phyloP scores from a whole-genome alignment of 2,797 vertebrate species.

The Thamnophis elegans region DNA sequence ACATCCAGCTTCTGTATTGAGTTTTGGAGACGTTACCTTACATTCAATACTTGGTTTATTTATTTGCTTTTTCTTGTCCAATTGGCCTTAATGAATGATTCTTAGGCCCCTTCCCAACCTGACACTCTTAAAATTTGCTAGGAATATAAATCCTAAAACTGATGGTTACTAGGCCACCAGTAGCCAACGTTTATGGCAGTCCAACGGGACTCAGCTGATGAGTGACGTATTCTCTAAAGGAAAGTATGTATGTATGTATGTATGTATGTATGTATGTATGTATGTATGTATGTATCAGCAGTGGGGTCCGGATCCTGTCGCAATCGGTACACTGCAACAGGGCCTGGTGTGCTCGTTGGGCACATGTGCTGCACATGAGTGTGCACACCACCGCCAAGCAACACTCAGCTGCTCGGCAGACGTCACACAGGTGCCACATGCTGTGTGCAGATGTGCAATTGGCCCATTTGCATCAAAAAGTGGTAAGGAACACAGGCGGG shows the following conservation, averaged over 20 bases:
- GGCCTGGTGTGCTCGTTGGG: no score
- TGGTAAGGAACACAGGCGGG: no score
- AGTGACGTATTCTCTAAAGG: neutral
- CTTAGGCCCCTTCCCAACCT: neutral
- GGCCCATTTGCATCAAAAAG: no score
- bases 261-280: neutral
- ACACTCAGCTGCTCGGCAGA: no score
- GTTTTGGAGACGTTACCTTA: neutral
- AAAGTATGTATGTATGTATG: neutral
- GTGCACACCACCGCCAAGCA: no score
- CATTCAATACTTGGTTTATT: neutral
- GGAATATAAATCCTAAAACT: neutral
- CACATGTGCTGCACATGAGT: no score
- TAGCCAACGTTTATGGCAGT: neutral
- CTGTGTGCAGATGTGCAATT: no score
- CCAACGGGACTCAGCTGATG: neutral
- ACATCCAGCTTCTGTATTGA: neutral
- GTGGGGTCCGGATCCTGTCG: no score
- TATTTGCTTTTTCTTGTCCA: neutral
- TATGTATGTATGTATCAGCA: neutral
- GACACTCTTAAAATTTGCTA: neutral
- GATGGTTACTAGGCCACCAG: neutral
- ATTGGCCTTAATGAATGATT: neutral
- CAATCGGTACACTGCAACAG: no score
- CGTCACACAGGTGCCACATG: no score